Evolutionary conservation across 2,888 invertebrate genomes (phyloP).

Genomic region (Prosopocoilus inquinatus): DNA sequence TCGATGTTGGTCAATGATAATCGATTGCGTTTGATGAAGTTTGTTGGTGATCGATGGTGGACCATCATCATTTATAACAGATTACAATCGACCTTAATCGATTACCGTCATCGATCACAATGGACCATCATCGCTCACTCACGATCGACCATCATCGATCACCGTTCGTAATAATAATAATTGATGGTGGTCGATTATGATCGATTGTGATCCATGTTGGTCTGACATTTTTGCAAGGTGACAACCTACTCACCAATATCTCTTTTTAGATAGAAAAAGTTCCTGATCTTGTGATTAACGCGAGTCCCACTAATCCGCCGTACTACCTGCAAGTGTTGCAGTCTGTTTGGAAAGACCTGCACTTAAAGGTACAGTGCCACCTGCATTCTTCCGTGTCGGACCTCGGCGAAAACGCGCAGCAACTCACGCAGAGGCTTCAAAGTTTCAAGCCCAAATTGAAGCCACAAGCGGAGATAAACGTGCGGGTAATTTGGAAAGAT

Average conservation of each 20-base stretch:
- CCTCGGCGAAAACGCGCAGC: conserved; percentile 49
- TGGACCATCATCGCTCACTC: too few relatives aligned
- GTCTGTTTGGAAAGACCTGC: conserved; percentile 54
- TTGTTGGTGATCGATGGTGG: too few relatives aligned
- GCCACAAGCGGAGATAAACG: neutral
- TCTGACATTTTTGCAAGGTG: too few relatives aligned
- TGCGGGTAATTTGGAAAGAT: conserved; percentile 72
- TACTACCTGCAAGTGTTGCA: conserved; percentile 64
- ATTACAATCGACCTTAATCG: too few relatives aligned
- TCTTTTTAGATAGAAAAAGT: neutral
- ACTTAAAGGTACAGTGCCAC: conserved; percentile 58
- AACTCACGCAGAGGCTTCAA: conserved; percentile 41
- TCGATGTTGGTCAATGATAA: too few relatives aligned
- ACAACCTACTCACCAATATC: neutral
- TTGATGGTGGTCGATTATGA: too few relatives aligned
- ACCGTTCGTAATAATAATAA: too few relatives aligned
- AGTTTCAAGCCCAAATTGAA: neutral
- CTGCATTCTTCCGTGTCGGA: conserved; percentile 63
- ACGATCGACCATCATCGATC: too few relatives aligned
- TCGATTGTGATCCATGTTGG: too few relatives aligned
- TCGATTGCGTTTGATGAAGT: too few relatives aligned
- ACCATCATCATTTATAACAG: too few relatives aligned
- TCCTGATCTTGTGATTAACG: conserved; percentile 58
- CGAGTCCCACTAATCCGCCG: conserved; percentile 64
- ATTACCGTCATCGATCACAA: too few relatives aligned